A percentile compares a stretch with the other conserved stretches of the same genome.
Evolutionary conservation across 2,797 vertebrate species (phyloP).

Genomic region (Sparidentex hasta): DNA sequence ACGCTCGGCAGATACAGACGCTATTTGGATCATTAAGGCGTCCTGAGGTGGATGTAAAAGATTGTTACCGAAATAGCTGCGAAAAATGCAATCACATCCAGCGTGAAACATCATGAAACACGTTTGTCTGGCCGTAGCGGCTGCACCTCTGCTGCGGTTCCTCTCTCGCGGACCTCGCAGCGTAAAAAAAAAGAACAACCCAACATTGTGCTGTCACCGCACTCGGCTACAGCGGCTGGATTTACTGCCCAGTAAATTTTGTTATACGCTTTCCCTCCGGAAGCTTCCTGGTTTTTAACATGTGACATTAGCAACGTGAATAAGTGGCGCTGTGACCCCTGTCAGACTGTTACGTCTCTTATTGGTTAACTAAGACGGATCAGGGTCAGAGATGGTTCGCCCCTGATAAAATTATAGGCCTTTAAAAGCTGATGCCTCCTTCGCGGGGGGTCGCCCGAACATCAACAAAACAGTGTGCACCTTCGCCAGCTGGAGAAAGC

Average conservation of each 20-base stretch:
- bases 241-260: constrained; percentile 72
- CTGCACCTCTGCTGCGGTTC: constrained; percentile 20
- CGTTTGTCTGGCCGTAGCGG: constrained; percentile 27
- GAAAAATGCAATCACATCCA: constrained; percentile 49
- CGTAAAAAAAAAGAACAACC: constrained; percentile 50
- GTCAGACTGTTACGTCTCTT: constrained; percentile 69
- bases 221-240: constrained; percentile 53
- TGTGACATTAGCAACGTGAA: constrained; percentile 75
- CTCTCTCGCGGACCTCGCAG: constrained; percentile 46
- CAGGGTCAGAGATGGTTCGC: constrained; percentile 53
- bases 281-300: constrained; percentile 72
- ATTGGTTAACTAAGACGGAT: constrained; percentile 80
- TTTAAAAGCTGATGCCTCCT: constrained; percentile 32
- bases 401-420: constrained; percentile 64
- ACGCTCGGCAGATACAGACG: constrained; percentile 28
- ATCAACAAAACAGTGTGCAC: not conserved
- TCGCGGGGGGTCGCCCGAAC: not conserved
- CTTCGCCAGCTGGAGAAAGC: constrained; percentile 46
- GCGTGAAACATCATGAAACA: constrained; percentile 47
- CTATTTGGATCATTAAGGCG: constrained; percentile 60
- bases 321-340: constrained; percentile 66
- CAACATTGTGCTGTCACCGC: constrained; percentile 60
- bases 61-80: constrained; percentile 50
- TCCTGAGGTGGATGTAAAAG: constrained; percentile 42
- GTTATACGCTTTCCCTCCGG: constrained; percentile 53